phyloP scores from a whole-genome alignment of 2,888 invertebrate species.

The Spodoptera littoralis region DNA sequence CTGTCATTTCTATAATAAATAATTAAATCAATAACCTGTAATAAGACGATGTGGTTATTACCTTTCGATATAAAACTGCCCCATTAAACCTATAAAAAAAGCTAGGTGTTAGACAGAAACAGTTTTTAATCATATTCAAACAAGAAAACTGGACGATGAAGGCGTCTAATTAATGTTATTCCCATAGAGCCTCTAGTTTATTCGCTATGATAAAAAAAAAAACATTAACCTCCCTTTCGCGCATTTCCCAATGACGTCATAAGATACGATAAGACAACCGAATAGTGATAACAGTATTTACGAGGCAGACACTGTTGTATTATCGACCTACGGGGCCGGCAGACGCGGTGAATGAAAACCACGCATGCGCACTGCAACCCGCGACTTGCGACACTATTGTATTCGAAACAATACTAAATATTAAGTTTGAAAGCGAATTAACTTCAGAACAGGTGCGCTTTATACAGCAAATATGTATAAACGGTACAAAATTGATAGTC shows the following conservation, averaged over 20 bases:
- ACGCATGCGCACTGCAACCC: constrained; percentile 68
- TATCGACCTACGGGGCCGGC: constrained; percentile 66
- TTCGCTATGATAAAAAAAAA: neutral
- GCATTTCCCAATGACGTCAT: constrained; percentile 5
- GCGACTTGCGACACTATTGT: constrained; percentile 47
- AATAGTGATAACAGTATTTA: constrained; percentile 53
- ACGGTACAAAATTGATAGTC: neutral
- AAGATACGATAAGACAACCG: constrained; percentile 19
- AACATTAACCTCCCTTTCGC: neutral
- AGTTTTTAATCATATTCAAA: neutral
- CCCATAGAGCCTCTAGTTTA: too few species aligned
- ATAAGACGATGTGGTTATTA: too few species aligned
- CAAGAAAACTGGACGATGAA: neutral
- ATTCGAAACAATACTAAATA: constrained; percentile 48
- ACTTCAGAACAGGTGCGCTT: neutral
- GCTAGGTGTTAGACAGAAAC: too few species aligned
- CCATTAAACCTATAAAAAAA: too few species aligned
- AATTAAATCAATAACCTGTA: too few species aligned
- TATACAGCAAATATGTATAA: neutral
- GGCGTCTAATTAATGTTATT: too few species aligned
- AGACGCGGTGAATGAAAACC: constrained; percentile 71
- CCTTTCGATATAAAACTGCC: too few species aligned
- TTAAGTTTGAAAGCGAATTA: constrained; percentile 12
- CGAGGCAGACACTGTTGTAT: constrained; percentile 43
- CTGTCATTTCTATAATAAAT: too few species aligned